Evolutionary conservation across 1,140 invertebrate genomes (phyloP).

Genomic region (Drosophila santomea): DNA sequence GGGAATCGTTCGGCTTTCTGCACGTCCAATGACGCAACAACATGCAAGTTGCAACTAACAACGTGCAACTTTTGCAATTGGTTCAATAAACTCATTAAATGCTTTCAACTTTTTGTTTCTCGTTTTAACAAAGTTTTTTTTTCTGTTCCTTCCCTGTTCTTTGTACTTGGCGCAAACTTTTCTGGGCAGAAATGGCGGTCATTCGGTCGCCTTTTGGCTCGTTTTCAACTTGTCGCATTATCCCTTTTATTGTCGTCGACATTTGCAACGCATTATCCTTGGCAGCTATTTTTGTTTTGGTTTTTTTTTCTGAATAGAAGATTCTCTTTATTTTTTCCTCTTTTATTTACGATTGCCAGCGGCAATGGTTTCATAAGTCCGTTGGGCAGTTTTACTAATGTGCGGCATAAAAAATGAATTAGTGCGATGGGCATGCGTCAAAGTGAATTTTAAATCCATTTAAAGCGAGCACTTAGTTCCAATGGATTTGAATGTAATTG

Average conservation of each 20-base stretch:
- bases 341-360: background rate
- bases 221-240: conserved; percentile 78
- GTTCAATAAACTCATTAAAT: conserved; percentile 83
- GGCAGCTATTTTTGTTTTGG: conserved; percentile 42
- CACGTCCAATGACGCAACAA: conserved; percentile 52
- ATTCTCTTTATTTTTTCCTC: conserved; percentile 10
- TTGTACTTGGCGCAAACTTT: conserved; percentile 49
- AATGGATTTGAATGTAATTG: background rate
- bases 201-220: conserved; percentile 68
- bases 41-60: conserved; percentile 21
- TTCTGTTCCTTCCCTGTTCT: background rate
- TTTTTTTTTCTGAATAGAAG: background rate
- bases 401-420: conserved; percentile 13
- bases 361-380: conserved; percentile 25
- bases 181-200: conserved; percentile 60
- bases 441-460: conserved; percentile 1
- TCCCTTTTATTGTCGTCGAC: conserved; percentile 75
- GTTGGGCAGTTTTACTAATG: conserved; percentile 32
- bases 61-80: conserved; percentile 67
- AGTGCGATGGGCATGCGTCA: background rate
- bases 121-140: conserved; percentile 17
- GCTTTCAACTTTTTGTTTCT: conserved; percentile 57
- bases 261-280: conserved; percentile 69
- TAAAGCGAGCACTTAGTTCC: background rate
- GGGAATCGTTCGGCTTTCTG: conserved; percentile 21